Evolutionary conservation across 2,797 vertebrate genomes (phyloP), one percentile per base, ranked within the genome.

Genomic region (Petrocephalus schoutedeni): DNA sequence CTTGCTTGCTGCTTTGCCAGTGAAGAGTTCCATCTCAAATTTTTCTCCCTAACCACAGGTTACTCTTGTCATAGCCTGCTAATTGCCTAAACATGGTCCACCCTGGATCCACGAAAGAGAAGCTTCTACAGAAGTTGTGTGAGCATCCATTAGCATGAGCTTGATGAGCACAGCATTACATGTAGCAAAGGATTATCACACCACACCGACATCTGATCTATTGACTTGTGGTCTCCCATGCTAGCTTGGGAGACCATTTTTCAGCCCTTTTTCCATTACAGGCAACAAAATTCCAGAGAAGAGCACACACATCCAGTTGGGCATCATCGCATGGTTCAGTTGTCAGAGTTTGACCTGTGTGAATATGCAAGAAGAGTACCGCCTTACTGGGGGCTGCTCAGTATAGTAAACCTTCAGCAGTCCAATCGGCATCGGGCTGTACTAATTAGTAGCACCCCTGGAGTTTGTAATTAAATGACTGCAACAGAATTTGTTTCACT

Each of bases 391-490:
- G 28, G 64, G 64, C 64, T 71, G 64, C 64, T 71, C 64, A 71
- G 64, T 71, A 36, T 12, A 71, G 32, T 71, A 71, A 71, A 32
- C 64, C 64, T 71, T 71, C 12, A 36, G 64, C 10, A 36, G 28
- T 71, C 64, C 64, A 71, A 71, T 36, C 32, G 64, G 64, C 28
- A 71, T 36, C 23, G 4, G 28, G 64, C 64, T 71, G 28, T 28
- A 71, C 23, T 71, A 71, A 71, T 71, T 71, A 71, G 64, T 12
- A 23, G 64, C 4, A 28, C 64, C 28, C 64, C 64, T 71, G 64
- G 64, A 71, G 64, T 71, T 71, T 71, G 28, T 71, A 71, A 71
- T 71, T 71, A 71, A 71, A 71, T 71, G 64, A 71, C 64, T 71
- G 64, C 64, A 71, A 71, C 64, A 71, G 64, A 71, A 28, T 71